A percentile compares a stretch with the other conserved stretches of the same genome.
Conservation (phyloP, 2,888 invertebrate species). For the Sarcophaga caerulescens region DNA sequence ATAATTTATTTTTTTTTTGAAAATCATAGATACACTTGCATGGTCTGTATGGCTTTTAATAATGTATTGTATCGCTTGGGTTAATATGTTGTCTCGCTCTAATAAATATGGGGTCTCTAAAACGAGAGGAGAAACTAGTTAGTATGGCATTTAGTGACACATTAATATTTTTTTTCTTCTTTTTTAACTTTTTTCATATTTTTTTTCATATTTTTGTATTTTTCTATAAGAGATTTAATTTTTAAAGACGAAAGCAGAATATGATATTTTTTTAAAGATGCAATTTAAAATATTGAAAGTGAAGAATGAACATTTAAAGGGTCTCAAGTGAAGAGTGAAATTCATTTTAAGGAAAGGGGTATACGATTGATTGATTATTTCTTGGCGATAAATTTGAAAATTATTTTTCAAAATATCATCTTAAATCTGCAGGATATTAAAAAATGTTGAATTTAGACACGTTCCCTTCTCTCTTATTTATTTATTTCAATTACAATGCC, state of each 20-base stretch:
- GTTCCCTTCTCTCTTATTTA: too few species aligned
- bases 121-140: slow-evolving; percentile 60
- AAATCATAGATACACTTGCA: not conserved
- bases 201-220: not conserved
- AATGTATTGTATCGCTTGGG: slow-evolving; percentile 37
- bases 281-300: not conserved
- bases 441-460: too few species aligned
- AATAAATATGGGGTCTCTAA: slow-evolving; percentile 62
- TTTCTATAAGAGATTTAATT: slow-evolving; percentile 15
- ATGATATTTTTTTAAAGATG: slow-evolving; percentile 31
- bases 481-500: too few species aligned
- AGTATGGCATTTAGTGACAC: slow-evolving; percentile 67
- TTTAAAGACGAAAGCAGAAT: slow-evolving; percentile 19
- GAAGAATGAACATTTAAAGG: not conserved
- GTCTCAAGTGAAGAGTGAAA: not conserved
- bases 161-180: slow-evolving; percentile 53
- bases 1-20: not conserved
- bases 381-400: too few species aligned
- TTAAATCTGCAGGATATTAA: too few species aligned
- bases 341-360: not conserved
- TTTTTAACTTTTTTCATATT: not conserved
- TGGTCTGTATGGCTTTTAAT: slow-evolving; percentile 29
- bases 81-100: slow-evolving; percentile 67
- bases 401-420: too few species aligned
- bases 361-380: slow-evolving; percentile 10